Evolutionary conservation across 2,113 vertebrate genomes (phyloP).

Genomic region (Lepus timidus): DNA sequence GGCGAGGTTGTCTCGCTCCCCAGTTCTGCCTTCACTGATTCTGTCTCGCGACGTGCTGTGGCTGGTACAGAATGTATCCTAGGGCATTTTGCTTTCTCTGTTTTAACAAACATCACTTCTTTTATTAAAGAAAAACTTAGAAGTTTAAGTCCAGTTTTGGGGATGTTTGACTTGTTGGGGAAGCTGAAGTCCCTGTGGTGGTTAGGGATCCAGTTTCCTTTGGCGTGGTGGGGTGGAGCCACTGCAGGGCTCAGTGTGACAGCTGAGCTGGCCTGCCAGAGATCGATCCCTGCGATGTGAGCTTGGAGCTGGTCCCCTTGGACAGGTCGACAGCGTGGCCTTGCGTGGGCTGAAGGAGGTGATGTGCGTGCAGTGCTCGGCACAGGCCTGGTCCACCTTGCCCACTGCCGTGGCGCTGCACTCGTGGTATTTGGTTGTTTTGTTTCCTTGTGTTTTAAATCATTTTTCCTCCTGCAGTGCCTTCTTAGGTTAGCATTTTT

Average conservation of each 20-base stretch:
- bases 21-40: background rate
- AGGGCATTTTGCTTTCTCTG: background rate
- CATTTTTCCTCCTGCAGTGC: background rate
- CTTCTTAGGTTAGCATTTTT: background rate
- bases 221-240: fast-evolving
- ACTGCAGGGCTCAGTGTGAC: fast-evolving
- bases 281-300: fast-evolving
- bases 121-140: background rate
- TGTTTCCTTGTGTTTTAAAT: background rate
- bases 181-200: background rate
- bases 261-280: background rate
- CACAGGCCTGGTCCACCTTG: fast-evolving
- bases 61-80: too few species aligned
- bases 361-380: background rate
- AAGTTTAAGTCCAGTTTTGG: background rate
- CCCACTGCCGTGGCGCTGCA: too few species aligned
- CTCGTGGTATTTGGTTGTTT: background rate
- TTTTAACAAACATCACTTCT: background rate
- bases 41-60: too few species aligned
- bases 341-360: too few species aligned
- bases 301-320: fast-evolving
- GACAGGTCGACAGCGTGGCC: background rate
- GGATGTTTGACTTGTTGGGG: background rate
- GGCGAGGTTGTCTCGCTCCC: background rate
- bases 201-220: too few species aligned